Evolutionary conservation across 53 echinoderm and acorn worm species (phyloP).

Genomic region (Patiria pectinifera): DNA sequence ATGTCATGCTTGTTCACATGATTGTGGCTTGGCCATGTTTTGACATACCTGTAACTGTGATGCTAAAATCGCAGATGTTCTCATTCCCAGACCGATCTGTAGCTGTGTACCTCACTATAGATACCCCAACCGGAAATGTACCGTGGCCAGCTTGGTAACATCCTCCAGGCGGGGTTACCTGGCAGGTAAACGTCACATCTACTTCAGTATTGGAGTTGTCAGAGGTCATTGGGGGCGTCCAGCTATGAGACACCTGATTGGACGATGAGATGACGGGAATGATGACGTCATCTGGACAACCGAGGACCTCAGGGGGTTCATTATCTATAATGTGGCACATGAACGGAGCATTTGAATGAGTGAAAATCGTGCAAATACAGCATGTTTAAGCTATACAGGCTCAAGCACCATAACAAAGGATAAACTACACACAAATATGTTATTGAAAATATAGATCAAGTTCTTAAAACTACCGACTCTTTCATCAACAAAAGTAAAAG

Average conservation of each 20-base stretch:
- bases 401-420: too few species aligned
- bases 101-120: too few species aligned
- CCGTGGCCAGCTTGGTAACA: not conserved
- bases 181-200: conserved; percentile 2
- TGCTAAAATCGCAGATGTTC: too few species aligned
- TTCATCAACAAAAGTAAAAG: not conserved
- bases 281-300: conserved; percentile 11
- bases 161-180: not conserved
- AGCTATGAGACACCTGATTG: not conserved
- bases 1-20: too few species aligned
- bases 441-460: too few species aligned
- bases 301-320: not conserved
- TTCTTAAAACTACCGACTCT: not conserved
- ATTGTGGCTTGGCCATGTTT: too few species aligned
- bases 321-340: conserved; percentile 34
- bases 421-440: too few species aligned
- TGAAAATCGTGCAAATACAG: too few species aligned
- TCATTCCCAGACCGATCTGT: too few species aligned
- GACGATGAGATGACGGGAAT: conserved; percentile 6
- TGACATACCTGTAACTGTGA: too few species aligned
- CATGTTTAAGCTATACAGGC: too few species aligned
- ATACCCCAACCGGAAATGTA: too few species aligned
- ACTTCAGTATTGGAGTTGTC: conserved; percentile 11
- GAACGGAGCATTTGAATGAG: not conserved
- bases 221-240: not conserved